A percentile compares a stretch with the other conserved stretches of the same genome.
phyloP scores from a whole-genome alignment of 2,113 vertebrate species.

The Pelecanoides urinatrix region DNA sequence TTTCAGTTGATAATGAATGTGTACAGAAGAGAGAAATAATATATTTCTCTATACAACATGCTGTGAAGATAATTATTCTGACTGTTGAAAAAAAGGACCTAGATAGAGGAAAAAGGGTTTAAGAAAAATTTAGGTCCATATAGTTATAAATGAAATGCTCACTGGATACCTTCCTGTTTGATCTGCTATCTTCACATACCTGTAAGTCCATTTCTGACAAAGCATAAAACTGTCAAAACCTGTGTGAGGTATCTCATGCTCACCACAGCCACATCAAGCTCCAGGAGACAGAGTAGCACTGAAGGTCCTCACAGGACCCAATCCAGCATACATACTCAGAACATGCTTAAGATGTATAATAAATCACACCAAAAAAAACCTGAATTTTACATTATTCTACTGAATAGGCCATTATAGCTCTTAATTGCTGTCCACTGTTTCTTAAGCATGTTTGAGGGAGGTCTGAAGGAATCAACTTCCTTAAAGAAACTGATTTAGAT shows the following conservation, averaged over 20 bases:
- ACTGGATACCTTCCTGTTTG: neutral
- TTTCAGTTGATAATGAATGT: neutral
- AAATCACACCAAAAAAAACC: neutral
- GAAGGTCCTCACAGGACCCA: neutral
- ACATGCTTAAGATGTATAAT: neutral
- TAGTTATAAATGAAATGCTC: neutral
- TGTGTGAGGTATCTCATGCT: neutral
- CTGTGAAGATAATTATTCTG: neutral
- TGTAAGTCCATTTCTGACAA: neutral
- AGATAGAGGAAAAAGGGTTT: neutral
- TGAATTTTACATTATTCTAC: neutral
- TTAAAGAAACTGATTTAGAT: neutral
- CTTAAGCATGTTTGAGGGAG: neutral
- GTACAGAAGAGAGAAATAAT: neutral
- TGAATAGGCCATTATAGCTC: neutral
- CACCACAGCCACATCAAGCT: neutral
- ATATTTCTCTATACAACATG: neutral
- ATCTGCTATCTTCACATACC: neutral
- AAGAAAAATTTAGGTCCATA: neutral
- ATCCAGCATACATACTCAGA: neutral
- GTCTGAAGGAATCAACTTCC: neutral
- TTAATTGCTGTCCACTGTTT: neutral
- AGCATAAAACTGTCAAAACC: fast-evolving
- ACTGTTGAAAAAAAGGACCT: neutral
- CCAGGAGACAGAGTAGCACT: neutral